Evolutionary conservation across 2,797 vertebrate genomes (phyloP).

Genomic region (Tolypeutes matacus): DNA sequence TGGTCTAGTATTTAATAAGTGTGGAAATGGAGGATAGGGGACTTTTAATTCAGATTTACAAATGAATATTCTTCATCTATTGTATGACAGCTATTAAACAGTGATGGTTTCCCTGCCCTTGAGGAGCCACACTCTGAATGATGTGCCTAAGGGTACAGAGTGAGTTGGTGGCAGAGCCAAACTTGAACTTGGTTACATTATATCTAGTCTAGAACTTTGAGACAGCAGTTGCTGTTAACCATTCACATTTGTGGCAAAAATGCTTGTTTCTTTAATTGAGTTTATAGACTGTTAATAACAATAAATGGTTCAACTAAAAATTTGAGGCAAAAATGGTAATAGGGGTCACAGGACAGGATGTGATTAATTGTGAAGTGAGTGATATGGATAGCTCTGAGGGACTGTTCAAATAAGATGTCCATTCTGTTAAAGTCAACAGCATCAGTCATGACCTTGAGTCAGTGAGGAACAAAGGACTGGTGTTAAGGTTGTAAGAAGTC

Average conservation of each 20-base stretch:
- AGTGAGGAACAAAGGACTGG: neutral
- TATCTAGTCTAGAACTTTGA: neutral
- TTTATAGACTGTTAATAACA: constrained; percentile 2
- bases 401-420: neutral
- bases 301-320: constrained; percentile 22
- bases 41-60: constrained; percentile 16
- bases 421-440: neutral
- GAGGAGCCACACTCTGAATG: neutral
- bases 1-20: constrained; percentile 2
- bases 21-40: neutral
- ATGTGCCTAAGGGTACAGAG: neutral
- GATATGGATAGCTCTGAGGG: neutral
- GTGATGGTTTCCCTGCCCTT: neutral
- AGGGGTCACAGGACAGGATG: neutral
- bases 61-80: neutral
- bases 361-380: neutral
- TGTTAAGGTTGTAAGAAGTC: neutral
- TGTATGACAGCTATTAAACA: neutral
- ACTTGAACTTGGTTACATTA: neutral
- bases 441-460: neutral
- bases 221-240: neutral
- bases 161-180: neutral
- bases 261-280: neutral
- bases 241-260: neutral
- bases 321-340: neutral